Evolutionary conservation across 2,113 vertebrate species (phyloP), one percentile per base, ranked within the genome.

Genomic region (Platichthys flesus): DNA sequence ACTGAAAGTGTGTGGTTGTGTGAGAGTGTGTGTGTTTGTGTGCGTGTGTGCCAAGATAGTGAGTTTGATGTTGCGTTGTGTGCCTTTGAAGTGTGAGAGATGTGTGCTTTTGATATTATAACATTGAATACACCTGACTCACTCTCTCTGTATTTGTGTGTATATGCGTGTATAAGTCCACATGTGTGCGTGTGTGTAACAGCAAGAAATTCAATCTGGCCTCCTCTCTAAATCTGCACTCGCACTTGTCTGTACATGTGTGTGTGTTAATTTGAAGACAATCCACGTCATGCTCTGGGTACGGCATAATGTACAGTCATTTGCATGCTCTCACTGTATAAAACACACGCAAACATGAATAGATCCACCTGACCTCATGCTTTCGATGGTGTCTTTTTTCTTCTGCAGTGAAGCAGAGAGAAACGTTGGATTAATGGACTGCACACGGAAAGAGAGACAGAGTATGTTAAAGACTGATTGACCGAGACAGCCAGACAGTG

Each of bases 61-160:
- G 58, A 73, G 47, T 71, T 81, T 52, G 35, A 47, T 23, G 71
- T 59, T 79, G 67, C 68, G 66, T 69, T 80, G 59, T 67, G 23
- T 56, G 79, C 90, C 83, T 89, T 89, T 88, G 86, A 88, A 88
- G 85, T 85, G 61, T 67, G 55, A 78, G 75, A 80, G 69, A 73
- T 80, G 60, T 77, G 69, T 70, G 74, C 67, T 70, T 80, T 81
- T 85, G 78, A 88, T 86, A 89, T 54, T 69, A 75, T 75, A 68
- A 67, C 82, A 77, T 84, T 84, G 83, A 88, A 71, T 76, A 76
- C 71, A 47, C 8, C 49, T 83, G 62, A 54, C 18, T 85, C 31
- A 40, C 57, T 65, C 16, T 56, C 40, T 42, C 1, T 67, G 28
- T 57, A 4, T 35, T 4, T 52, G 57, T 51, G 47, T 55, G 49